Percentiles rank a stretch among this genome's conserved stretches.
Evolutionary conservation across 2,113 vertebrate genomes (phyloP).

Genomic region (Mesoclemmys tuberculata): DNA sequence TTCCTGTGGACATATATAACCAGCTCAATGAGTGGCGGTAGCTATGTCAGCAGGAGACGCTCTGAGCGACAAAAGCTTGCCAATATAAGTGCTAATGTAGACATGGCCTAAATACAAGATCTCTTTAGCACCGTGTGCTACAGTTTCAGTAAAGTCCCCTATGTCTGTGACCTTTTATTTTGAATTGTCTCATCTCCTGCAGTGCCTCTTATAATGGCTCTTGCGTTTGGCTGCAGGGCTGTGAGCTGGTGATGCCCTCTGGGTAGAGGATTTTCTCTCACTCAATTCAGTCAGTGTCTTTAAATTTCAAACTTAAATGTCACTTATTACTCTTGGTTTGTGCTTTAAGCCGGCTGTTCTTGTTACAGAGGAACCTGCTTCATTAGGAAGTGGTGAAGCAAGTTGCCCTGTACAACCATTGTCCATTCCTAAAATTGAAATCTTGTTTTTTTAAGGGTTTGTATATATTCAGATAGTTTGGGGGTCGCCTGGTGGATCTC

Average conservation of each 20-base stretch:
- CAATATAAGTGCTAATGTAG: too few relatives aligned
- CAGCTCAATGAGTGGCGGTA: too few relatives aligned
- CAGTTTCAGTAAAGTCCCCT: not conserved
- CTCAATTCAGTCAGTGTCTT: not conserved
- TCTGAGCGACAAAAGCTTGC: too few relatives aligned
- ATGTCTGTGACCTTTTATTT: not conserved
- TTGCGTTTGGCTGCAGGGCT: not conserved
- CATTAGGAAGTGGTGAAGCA: not conserved
- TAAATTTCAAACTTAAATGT: not conserved
- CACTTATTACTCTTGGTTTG: not conserved
- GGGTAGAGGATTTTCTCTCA: not conserved
- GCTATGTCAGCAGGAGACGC: too few relatives aligned
- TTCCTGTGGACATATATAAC: too few relatives aligned
- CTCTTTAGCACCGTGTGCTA: not conserved
- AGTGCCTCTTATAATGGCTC: not conserved
- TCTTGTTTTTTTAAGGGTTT: rapidly evolving
- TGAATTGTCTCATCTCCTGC: not conserved
- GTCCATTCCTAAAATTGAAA: not conserved
- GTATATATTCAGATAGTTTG: not conserved
- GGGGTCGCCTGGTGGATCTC: not conserved
- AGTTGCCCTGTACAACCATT: not conserved
- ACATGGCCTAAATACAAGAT: too few relatives aligned
- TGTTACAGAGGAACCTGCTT: not conserved
- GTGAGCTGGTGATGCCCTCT: not conserved
- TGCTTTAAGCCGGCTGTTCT: not conserved